Evolutionary conservation across 1,140 invertebrate species (phyloP), one percentile per base, ranked within the genome.

Genomic region (Hyposmocoma kahamanoa): DNA sequence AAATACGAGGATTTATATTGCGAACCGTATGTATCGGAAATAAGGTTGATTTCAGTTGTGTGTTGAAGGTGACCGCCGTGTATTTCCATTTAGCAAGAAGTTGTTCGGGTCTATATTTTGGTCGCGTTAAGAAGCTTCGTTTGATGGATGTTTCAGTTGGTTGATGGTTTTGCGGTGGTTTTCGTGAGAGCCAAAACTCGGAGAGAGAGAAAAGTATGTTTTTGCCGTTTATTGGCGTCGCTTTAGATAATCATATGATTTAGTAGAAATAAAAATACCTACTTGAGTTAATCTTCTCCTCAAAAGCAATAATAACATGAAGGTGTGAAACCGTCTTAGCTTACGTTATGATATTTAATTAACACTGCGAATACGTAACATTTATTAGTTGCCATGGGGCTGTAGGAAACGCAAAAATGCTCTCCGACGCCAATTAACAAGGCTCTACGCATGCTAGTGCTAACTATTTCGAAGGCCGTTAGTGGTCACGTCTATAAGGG

Each of bases 111-210:
- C 59, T 70, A 68, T 65, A 74, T 72, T 79, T 74, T 62, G 69
- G 67, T 79, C 65, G 69, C 71, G 72, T 77, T 74, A 71, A 72
- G 67, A 64, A 71, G 64, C 60, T 76, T 59, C 56, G 55, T 70
- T 73, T 79, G 70, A 74, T 76, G 66, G 68, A 79, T 78, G 71
- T 70, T 70, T 72, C 61, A 67, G 66, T 67, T 55, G 48, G 53
- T 62, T 63, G 65, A 55, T 56, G 64, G 68, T 75, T 73, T 68
- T 71, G 64, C 58, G 63, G 62, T 56, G 51, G 50, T 59, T 69
- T 59, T 65, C 49, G 42, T 62, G 59, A 66, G 42, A 56, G 44
- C 60, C 56, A 51, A 58, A 50, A 62, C 52, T 46, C 50, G 32
- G 45, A 22, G 42, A 54, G 42, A 18, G 36, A 44, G 52, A 46